Base-by-base conservation (phyloP, 2,888 invertebrate genomes). In the Temnothorax unifasciatus region DNA sequence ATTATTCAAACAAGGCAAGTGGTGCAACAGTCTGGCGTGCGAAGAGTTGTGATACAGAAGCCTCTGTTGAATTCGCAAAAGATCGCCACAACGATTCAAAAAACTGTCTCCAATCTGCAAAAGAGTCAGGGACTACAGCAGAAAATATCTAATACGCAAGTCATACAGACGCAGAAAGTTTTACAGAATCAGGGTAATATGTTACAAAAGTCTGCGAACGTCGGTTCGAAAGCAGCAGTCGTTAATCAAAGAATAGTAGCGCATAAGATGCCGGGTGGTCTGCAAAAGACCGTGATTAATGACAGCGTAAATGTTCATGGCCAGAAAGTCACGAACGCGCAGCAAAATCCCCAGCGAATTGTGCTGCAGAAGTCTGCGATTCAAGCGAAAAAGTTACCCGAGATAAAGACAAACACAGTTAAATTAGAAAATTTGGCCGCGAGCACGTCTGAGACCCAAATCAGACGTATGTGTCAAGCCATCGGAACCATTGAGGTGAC, bases 401-500 rank as follows among this genome's bases (percentile, higher is more conserved):
- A 92, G 8, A 84, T 94, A 18, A 95, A 95, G 82, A 95, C 95
- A 4, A 95, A 95, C 75, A 92, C 95, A 29, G 95, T 96, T 29
- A 94, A 94, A 81, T 93, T 96, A 77, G 95, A 95, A 87, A 96
- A 96, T 92, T 92, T 96, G 85, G 95, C 96, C 50, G 95, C 95
- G 21, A 95, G 95, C 87, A 96, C 95, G 13, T 94, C 95, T 15
- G 95, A 95, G 90, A 91, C 94, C 52, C 95, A 95, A 91, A 94
- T 96, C 87, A 94, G 95, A 82, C 94, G 95, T 88, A 94, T 96
- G 95, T 95, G 95, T 90, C 95, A 95, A 89, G 95, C 95, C 86
- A 95, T 96, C 87, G 96, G 96, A 86, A 95, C 94, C 50, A 93
- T 96, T 81, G 95, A 96, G 95, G 96, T 96, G 92, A 94, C 92